These are phyloP conservation scores for Cotesia glomerata DNA, from an alignment of 1,140 invertebrate genomes.

Conservation along the genomic window DNA sequence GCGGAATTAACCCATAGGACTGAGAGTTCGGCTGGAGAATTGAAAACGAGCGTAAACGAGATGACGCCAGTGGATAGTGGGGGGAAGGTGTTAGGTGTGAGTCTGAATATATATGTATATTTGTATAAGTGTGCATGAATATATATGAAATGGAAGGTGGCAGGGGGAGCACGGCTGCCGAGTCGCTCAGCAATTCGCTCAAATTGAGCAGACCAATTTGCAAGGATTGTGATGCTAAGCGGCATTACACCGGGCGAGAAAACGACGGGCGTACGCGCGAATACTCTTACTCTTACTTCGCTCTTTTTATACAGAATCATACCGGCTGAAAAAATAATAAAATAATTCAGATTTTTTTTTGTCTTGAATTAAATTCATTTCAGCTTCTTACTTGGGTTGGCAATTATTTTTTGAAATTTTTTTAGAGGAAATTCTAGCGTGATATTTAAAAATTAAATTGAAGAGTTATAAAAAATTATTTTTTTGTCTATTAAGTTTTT, in stretches of 20 bases:
- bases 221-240: constrained; percentile 58
- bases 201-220: constrained; percentile 61
- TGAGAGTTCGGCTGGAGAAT: constrained; percentile 41
- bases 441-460: too few species aligned
- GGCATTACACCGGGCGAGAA: constrained; percentile 27
- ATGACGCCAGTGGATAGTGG: neutral
- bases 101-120: neutral
- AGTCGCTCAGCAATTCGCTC: constrained; percentile 52
- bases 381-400: too few species aligned
- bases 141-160: neutral
- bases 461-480: too few species aligned
- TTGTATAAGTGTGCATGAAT: neutral
- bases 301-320: neutral
- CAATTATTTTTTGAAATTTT: too few species aligned
- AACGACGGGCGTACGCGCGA: constrained; percentile 4
- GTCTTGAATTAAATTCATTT: too few species aligned
- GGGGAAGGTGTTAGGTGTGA: too few species aligned
- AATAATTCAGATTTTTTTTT: too few species aligned
- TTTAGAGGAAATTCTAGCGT: too few species aligned
- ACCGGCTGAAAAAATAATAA: too few species aligned
- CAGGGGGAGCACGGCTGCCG: neutral
- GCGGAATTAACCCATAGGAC: constrained; percentile 16
- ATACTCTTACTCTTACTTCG: neutral
- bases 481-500: too few species aligned
- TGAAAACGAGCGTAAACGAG: constrained; percentile 42